Evolutionary conservation across 92 coral and sea anemone species (phyloP), one percentile per base, ranked within the genome.

Genomic region (Hydrozoanthus gracilis): DNA sequence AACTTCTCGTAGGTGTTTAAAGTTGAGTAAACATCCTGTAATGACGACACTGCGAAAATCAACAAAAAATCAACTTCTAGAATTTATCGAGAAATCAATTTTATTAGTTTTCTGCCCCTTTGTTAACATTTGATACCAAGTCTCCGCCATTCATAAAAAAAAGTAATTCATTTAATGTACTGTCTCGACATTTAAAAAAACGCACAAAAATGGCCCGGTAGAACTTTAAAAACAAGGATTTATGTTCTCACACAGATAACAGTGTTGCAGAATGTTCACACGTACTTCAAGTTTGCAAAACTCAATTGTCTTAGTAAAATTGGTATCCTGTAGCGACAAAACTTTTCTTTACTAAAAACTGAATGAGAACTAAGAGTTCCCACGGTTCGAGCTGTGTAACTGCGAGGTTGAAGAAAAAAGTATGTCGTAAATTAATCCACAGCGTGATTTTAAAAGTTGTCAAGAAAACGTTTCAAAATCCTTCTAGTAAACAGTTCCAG

Each of bases 401-500:
- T 44, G 71, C 58, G 39, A 60, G 58, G 64, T 44, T 8, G 58
- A 45, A 62, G n/a, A n/a, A 45, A 11, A 79, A 16, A 44, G 46
- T 62, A 46, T 62, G 44, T 16, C 45, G 27, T 45, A 76, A 76
- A 76, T 76, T 62, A 17, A 46, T 61, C 54, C 84, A 48, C 72
- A 65, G 73, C 74, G 51, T 14, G 73, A 60, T 79, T 79, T 79
- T 62, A 35, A n/a, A 48, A 48, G 8, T 7, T 8, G 13, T 51
- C 16, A 1, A 46, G 55, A 61, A 12, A 6, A 44, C 35, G 62
- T 61, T 78, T 78, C 83, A 27, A 20, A 48, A 45, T 20, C 17
- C 27, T 35, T 54, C 39, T 10, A 39, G 4, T 14, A 67, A 79
- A 7, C 52, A 11, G n/a, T 48, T 62, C 47, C 27, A 44, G 27